Evolutionary conservation across 2,888 invertebrate genomes (phyloP).

Genomic region (Caenorhabditis virilis): DNA sequence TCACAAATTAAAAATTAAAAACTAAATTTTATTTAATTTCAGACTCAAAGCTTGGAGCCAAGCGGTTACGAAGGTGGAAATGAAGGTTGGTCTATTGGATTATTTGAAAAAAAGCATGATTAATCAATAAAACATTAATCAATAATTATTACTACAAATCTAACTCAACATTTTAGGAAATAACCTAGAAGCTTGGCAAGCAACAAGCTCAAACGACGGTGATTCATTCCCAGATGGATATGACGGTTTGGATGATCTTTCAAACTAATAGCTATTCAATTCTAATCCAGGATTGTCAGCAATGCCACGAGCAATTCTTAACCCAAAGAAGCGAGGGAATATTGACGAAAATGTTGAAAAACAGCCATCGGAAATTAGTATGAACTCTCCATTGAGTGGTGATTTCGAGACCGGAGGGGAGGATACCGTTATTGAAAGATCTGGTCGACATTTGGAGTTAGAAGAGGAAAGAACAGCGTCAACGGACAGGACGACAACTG

Average conservation of each 20-base stretch:
- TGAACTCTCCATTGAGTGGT: constrained; percentile 33
- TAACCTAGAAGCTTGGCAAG: constrained; percentile 42
- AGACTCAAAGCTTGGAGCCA: constrained; percentile 21
- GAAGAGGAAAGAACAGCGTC: too few relatives aligned
- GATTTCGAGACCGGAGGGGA: constrained; percentile 19
- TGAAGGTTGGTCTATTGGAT: constrained; percentile 17
- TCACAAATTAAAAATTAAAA: background rate
- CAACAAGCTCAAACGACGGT: constrained; percentile 9
- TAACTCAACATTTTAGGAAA: constrained; percentile 36
- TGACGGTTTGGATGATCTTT: constrained; percentile 32
- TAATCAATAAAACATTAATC: too few relatives aligned
- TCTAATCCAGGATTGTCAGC: constrained; percentile 29
- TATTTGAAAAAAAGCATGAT: constrained; percentile 1
- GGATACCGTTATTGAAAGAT: constrained; percentile 2
- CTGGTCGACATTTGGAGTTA: constrained; percentile 20
- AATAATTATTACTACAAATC: too few relatives aligned
- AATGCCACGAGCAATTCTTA: constrained; percentile 30
- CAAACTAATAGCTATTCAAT: constrained; percentile 4
- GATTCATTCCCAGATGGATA: constrained; percentile 34
- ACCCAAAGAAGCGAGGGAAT: too few relatives aligned
- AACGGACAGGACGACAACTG: too few relatives aligned
- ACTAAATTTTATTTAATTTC: background rate
- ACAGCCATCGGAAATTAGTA: too few relatives aligned
- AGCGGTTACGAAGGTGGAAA: constrained; percentile 33
- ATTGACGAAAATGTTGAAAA: too few relatives aligned